Evolutionary conservation across 2,113 vertebrate species (phyloP).

Genomic region (Saguinus midas): DNA sequence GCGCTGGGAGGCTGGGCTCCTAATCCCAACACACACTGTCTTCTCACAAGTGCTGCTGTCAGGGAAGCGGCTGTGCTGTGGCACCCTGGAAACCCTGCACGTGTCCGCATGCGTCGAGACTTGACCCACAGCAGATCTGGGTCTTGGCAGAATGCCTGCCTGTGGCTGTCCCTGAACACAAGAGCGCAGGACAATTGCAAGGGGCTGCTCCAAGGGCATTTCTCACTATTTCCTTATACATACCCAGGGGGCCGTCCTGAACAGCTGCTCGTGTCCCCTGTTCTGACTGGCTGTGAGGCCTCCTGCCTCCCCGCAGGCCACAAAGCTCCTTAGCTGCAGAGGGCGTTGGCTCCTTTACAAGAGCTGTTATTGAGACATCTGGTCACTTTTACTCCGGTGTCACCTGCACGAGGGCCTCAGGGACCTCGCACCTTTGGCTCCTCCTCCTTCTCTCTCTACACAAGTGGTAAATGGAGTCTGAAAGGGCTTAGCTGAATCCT

Average conservation of each 20-base stretch:
- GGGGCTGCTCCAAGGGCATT: not conserved
- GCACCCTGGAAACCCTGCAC: rapidly evolving
- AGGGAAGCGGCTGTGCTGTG: not conserved
- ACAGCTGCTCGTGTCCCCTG: not conserved
- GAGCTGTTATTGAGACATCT: not conserved
- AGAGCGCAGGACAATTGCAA: not conserved
- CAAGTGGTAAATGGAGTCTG: not conserved
- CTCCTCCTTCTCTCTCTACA: not conserved
- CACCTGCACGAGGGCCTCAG: rapidly evolving
- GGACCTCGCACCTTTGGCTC: not conserved
- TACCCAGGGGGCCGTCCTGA: too few species aligned
- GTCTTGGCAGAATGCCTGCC: not conserved
- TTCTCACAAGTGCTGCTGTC: not conserved
- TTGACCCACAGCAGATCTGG: not conserved
- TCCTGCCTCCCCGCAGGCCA: too few species aligned
- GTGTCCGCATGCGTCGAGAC: not conserved
- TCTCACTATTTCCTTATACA: not conserved
- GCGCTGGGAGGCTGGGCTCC: not conserved
- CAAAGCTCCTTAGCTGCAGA: not conserved
- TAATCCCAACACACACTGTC: not conserved
- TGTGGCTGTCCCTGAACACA: not conserved
- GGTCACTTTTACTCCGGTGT: not conserved
- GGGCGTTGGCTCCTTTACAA: not conserved
- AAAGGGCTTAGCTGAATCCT: not conserved
- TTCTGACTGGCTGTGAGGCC: not conserved